Evolutionary conservation across 2,797 vertebrate genomes (phyloP).

Genomic region (Heterohyrax brucei): DNA sequence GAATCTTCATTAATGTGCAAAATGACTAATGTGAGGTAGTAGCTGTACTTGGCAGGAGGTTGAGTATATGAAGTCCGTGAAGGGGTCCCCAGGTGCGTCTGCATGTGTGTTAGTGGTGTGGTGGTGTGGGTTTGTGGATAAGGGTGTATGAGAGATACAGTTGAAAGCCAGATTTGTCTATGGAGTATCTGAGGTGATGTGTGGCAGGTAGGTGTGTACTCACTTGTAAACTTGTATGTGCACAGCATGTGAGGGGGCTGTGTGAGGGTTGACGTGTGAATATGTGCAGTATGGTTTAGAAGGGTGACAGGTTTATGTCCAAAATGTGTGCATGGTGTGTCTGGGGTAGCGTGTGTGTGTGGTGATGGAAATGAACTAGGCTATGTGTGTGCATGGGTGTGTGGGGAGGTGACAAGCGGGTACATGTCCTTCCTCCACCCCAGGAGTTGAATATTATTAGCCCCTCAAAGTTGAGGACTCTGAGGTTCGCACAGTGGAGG

Average conservation of each 20-base stretch:
- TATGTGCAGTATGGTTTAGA: neutral
- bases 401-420: neutral
- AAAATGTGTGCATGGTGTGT: neutral
- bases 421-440: neutral
- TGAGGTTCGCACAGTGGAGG: neutral
- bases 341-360: neutral
- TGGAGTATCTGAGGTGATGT: neutral
- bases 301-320: neutral
- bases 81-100: neutral
- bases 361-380: neutral
- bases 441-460: neutral
- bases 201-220: neutral
- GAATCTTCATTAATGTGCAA: neutral
- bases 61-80: neutral
- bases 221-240: neutral
- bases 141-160: neutral
- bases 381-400: neutral
- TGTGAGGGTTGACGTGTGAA: neutral
- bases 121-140: neutral
- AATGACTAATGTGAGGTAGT: neutral
- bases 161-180: neutral
- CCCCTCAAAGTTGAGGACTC: neutral
- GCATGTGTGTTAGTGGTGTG: fast-evolving
- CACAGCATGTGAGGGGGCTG: neutral
- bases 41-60: neutral